phyloP scores from a whole-genome alignment of 2,113 vertebrate species.

The Pseudorhombus dupliciocellatus region DNA sequence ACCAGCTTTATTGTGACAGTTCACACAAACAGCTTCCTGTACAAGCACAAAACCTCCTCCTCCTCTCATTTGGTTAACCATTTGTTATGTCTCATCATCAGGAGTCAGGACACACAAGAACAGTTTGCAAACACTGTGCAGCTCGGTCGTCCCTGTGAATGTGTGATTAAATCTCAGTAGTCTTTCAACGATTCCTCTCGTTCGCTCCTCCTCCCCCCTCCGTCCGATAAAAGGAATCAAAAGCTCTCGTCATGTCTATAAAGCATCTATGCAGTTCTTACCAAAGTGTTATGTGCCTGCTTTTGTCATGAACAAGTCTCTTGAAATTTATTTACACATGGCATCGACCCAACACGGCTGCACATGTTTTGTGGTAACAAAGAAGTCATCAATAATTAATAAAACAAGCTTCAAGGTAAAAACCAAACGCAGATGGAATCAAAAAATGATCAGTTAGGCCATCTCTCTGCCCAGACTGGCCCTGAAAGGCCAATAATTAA shows the following conservation, averaged over 20 bases:
- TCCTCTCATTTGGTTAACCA: not conserved
- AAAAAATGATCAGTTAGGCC: constrained; percentile 32
- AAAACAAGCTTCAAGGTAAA: constrained; percentile 64
- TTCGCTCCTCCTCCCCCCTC: not conserved
- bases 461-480: constrained; percentile 26
- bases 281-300: constrained; percentile 24
- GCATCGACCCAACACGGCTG: not conserved
- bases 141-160: constrained; percentile 3
- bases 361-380: constrained; percentile 19
- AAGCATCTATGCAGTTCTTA: constrained; percentile 23
- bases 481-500: not conserved
- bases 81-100: not conserved
- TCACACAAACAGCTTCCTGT: constrained; percentile 43
- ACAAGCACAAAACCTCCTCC: constrained; percentile 23
- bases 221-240: not conserved
- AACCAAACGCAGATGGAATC: constrained; percentile 42
- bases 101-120: not conserved
- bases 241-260: constrained; percentile 29
- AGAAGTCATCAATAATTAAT: constrained; percentile 49
- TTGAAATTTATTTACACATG: constrained; percentile 70
- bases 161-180: constrained; percentile 30
- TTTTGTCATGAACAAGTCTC: constrained; percentile 21
- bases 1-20: constrained; percentile 70
- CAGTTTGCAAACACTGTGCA: constrained; percentile 15
- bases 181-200: constrained; percentile 7